These are phyloP conservation scores for Gopherus flavomarginatus DNA, from an alignment of 2,113 vertebrate genomes.

Conservation along the genomic window DNA sequence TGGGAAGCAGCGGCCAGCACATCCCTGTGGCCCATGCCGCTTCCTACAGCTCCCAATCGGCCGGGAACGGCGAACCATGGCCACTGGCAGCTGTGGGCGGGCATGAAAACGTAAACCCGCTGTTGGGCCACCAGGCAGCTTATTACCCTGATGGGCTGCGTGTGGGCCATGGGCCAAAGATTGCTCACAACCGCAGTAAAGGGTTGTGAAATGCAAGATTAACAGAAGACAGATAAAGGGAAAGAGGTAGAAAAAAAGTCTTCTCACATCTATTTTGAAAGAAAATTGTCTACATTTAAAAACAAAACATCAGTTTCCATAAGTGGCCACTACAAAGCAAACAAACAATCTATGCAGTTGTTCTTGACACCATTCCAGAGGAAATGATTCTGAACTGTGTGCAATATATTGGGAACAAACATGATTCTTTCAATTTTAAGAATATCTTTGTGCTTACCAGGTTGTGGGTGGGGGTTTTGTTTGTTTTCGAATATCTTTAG, in stretches of 20 bases:
- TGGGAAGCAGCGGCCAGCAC: too few species aligned
- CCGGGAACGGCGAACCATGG: too few species aligned
- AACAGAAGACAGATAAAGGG: neutral
- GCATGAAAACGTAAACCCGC: too few species aligned
- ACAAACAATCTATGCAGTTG: slow-evolving; percentile 1
- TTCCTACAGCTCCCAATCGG: too few species aligned
- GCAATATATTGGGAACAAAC: neutral
- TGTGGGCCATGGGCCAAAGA: too few species aligned
- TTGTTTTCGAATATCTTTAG: neutral
- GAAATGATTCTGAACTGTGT: slow-evolving; percentile 28
- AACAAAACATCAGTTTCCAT: neutral
- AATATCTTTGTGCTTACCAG: neutral
- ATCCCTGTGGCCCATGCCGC: too few species aligned
- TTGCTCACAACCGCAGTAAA: too few species aligned
- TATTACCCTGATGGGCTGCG: too few species aligned
- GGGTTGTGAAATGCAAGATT: neutral
- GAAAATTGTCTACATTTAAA: neutral
- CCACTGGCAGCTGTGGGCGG: too few species aligned
- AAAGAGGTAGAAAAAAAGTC: neutral
- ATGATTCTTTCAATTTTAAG: neutral
- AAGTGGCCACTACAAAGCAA: slow-evolving; percentile 8
- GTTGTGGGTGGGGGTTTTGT: too few species aligned
- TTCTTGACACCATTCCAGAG: slow-evolving; percentile 9
- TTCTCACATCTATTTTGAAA: neutral
- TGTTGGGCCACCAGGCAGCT: accelerated